Evolutionary conservation across 2,113 vertebrate genomes (phyloP).

Genomic region (Piaya cayana): DNA sequence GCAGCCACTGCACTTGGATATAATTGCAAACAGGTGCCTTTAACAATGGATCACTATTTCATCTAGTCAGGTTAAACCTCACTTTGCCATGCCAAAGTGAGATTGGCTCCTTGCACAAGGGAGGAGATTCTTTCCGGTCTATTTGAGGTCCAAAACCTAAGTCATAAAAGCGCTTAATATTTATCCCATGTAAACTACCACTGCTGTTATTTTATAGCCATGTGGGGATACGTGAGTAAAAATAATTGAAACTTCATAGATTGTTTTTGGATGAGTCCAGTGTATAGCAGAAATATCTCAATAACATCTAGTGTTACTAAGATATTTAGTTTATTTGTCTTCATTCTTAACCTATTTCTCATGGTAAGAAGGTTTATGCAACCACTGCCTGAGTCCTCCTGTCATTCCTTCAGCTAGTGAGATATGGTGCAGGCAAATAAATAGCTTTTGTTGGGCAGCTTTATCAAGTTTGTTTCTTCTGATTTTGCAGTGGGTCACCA

Average conservation of each 20-base stretch:
- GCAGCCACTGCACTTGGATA: background rate
- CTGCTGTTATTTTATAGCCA: background rate
- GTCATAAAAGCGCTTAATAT: background rate
- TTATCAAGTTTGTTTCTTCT: background rate
- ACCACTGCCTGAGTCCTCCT: background rate
- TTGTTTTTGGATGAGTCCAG: background rate
- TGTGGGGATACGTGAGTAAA: background rate
- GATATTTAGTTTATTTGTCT: background rate
- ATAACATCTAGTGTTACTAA: background rate
- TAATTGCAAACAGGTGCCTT: background rate
- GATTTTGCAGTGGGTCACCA: background rate
- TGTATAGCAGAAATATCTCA: background rate
- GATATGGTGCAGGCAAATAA: background rate
- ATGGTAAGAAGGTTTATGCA: background rate
- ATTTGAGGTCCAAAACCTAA: background rate
- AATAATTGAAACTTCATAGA: background rate
- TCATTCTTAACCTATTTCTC: background rate
- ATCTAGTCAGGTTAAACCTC: background rate
- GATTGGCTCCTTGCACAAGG: background rate
- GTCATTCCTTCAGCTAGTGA: background rate
- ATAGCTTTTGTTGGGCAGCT: background rate
- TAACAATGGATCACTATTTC: background rate
- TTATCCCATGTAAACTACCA: background rate
- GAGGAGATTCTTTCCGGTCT: background rate
- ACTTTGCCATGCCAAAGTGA: background rate